Percentiles rank a stretch among this genome's conserved stretches.
Evolutionary conservation across 2,113 vertebrate species (phyloP).

Genomic region (Cephalopterus ornatus): DNA sequence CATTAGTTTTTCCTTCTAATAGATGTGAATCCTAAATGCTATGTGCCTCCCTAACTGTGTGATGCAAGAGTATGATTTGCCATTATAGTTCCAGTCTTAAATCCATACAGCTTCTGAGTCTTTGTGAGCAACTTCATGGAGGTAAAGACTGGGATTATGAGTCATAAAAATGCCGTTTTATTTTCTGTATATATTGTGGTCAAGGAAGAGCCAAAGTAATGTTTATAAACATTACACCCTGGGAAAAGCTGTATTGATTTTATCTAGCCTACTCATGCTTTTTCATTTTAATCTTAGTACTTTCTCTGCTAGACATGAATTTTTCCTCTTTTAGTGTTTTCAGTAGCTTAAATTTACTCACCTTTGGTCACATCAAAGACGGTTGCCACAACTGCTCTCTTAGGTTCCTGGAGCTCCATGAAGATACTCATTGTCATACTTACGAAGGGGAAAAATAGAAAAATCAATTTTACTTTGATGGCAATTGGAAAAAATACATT

Average conservation of each 20-base stretch:
- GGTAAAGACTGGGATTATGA: not conserved
- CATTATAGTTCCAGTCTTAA: not conserved
- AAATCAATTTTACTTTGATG: slow-evolving; percentile 9
- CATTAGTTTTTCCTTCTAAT: not conserved
- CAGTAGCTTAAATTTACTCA: slow-evolving; percentile 27
- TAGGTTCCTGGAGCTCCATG: not conserved
- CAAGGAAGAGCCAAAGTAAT: slow-evolving; percentile 44
- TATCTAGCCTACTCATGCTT: slow-evolving; percentile 25
- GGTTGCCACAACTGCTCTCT: not conserved
- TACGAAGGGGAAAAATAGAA: not conserved
- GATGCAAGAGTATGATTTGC: not conserved
- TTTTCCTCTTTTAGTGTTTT: slow-evolving; percentile 48
- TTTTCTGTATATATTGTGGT: slow-evolving; percentile 45
- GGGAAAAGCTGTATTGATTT: slow-evolving; percentile 56
- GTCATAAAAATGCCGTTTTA: slow-evolving; percentile 44
- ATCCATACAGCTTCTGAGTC: not conserved
- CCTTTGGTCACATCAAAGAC: not conserved
- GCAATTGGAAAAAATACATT: not conserved
- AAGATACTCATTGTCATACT: not conserved
- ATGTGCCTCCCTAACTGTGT: not conserved
- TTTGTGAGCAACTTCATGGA: not conserved
- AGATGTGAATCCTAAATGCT: not conserved
- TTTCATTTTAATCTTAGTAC: slow-evolving; percentile 42
- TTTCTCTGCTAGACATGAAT: slow-evolving; percentile 20
- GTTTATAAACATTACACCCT: slow-evolving; percentile 48